These are phyloP conservation scores for Tethea ocularis DNA, from an alignment of 2,888 invertebrate species.

Conservation along the genomic window DNA sequence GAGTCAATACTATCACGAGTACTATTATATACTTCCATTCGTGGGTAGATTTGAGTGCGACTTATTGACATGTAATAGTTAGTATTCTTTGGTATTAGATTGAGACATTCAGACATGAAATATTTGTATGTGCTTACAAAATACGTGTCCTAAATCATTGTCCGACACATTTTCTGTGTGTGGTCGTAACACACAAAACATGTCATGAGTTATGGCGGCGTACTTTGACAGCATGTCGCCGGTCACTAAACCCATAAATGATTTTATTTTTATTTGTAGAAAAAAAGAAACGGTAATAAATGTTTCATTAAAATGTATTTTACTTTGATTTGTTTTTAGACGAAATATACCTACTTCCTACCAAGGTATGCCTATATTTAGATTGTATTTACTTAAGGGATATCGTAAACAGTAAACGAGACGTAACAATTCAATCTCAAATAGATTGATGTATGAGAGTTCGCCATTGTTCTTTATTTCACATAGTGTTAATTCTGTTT, in stretches of 20 bases:
- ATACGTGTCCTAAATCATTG: background rate
- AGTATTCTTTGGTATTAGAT: background rate
- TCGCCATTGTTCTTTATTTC: too few relatives aligned
- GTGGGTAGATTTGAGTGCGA: too few relatives aligned
- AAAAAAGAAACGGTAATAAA: background rate
- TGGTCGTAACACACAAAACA: conserved; percentile 5
- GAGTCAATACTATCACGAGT: too few relatives aligned
- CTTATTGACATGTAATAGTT: too few relatives aligned
- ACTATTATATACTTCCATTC: too few relatives aligned
- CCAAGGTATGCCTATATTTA: too few relatives aligned
- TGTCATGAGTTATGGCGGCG: background rate
- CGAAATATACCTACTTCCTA: too few relatives aligned
- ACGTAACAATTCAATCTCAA: too few relatives aligned
- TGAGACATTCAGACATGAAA: background rate
- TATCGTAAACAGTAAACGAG: too few relatives aligned
- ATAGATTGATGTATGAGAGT: too few relatives aligned
- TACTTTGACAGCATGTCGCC: background rate
- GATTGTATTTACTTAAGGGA: too few relatives aligned
- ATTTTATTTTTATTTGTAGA: background rate
- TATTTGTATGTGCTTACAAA: background rate
- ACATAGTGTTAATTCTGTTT: too few relatives aligned
- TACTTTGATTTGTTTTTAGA: background rate
- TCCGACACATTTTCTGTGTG: conserved; percentile 1
- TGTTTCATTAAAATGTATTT: background rate
- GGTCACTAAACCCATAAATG: conserved; percentile 2